Base-by-base conservation (phyloP, 1,140 invertebrate species). In the Drosophila asahinai region DNA sequence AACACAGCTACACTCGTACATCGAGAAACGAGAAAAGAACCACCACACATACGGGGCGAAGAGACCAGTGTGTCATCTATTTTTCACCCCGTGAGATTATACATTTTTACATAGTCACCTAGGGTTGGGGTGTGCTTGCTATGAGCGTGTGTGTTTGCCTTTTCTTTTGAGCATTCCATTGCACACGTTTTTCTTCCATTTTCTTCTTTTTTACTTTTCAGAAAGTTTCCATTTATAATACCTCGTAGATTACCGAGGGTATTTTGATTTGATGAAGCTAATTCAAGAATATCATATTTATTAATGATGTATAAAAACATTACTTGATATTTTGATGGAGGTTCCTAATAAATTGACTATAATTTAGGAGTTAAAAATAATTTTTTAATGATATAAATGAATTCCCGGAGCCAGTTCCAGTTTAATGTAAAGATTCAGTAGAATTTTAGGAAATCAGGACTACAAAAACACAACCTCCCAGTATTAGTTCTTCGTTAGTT, bases 151-250 rank as follows among this genome's bases (percentile, higher is more conserved):
- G 64, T 72, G 63, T 61, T 73, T 73, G 63, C 62, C 64, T 78
- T 78, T 68, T 77, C 86, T 80, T 63, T 83, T 76, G 61, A 64
- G 55, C 68, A 87, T 87, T 89, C 74, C 83, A 60, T 55, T 89
- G 65, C 86, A 78, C 77, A 84, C 83, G 84, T 80, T 87, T 76
- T 58, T 43, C 38, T 36, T 45, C 57, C 55, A 61, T 71, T 80
- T 62, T 66, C 66, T 72, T 58, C 51, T 52, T 47, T 71, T 70
- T 72, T 54, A 27, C 27, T 79, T 75, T 73, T 62, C 30, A 57
- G 68, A 67, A 74, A 51, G 81, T 80, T 80, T 78, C 60, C 48
- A 59, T 55, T 66, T 65, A 45, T 43, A 17, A 19, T 64, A 43
- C 63, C 66, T 54, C 30, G 22, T 17, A 63, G 19, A 17, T 14